Evolutionary conservation across 2,113 vertebrate species (phyloP).

Genomic region (Leptocoma aspasia): DNA sequence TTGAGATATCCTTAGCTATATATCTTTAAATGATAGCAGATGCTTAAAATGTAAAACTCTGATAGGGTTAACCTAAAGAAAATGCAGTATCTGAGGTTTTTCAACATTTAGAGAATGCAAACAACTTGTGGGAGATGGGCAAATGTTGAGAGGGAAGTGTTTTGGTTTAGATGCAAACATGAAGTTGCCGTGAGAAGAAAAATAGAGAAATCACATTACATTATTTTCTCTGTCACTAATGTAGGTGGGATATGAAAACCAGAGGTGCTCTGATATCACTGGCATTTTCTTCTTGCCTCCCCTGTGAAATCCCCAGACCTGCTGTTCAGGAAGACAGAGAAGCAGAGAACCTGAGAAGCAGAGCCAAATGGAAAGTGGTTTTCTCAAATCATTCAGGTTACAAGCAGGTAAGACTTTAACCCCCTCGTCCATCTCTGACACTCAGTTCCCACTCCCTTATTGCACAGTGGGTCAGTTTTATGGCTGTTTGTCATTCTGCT

Average conservation of each 20-base stretch:
- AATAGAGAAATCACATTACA: background rate
- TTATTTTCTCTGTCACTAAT: background rate
- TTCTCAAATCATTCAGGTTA: background rate
- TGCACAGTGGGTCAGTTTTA: background rate
- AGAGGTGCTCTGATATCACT: background rate
- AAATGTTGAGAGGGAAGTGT: background rate
- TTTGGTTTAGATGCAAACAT: background rate
- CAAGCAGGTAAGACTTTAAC: background rate
- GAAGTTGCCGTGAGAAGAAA: background rate
- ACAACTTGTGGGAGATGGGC: background rate
- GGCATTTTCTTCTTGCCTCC: background rate
- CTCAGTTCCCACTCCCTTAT: background rate
- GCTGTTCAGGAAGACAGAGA: too few species aligned
- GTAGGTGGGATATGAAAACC: background rate
- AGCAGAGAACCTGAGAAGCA: background rate
- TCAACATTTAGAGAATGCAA: background rate
- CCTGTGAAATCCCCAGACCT: background rate
- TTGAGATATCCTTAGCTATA: background rate
- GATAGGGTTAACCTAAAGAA: background rate
- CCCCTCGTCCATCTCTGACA: accelerated
- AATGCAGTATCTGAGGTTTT: background rate
- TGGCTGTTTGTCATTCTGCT: background rate
- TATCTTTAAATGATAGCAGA: background rate
- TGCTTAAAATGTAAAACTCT: background rate
- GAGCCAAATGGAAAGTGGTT: background rate